Base-by-base conservation (phyloP, 2,797 vertebrate genomes). In the Yasuhikotakia modesta region DNA sequence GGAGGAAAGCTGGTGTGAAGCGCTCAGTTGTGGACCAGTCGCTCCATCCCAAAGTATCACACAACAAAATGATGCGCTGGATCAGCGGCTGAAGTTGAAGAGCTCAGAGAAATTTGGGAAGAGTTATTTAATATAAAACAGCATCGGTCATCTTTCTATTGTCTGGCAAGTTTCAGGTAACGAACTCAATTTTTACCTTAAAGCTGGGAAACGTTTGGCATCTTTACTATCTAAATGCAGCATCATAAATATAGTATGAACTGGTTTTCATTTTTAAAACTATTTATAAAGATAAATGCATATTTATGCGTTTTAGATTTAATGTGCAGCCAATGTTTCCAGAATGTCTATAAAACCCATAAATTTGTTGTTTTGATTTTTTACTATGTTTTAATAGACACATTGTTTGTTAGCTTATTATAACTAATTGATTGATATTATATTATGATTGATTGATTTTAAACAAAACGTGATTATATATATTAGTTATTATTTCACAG, bases 141-240 rank as follows among this genome's bases (percentile, higher is more conserved):
- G 13, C 11, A 19, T 22, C 32, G 4, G 10, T 4, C 16, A 57
- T 2, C 39, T 13, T 19, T 13, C 17, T 5, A 12, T 58, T n/a
- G 30, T 67, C 35, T 27, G 35, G 32, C 43, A 13, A 76, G 63
- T 76, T 67, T 16, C 46, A 67, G 43, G 12, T 45, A 39, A 39
- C 14, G 4, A 46, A 21, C 14, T 21, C 1, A 46, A 43, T 43
- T 32, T 71, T 75, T 35, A 64, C 14, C 7, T 3, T 4, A 17
- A 1, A 19, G 11, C 11, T 6, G 2, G 4, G 22, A 45, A 39
- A 24, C 5, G 48, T 66, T 55, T 30, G 30, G 24, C 3, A 16
- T 43, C 5, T 27, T 27, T 2, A 53, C 17, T 43, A 55, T 39
- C 2, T 19, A 22, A 14, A 60, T 24, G 30, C 14, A n/a, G 19